These are phyloP conservation scores for Lamellibrachia luymesi DNA, from an alignment of 1,140 invertebrate species.

Conservation along the genomic window DNA sequence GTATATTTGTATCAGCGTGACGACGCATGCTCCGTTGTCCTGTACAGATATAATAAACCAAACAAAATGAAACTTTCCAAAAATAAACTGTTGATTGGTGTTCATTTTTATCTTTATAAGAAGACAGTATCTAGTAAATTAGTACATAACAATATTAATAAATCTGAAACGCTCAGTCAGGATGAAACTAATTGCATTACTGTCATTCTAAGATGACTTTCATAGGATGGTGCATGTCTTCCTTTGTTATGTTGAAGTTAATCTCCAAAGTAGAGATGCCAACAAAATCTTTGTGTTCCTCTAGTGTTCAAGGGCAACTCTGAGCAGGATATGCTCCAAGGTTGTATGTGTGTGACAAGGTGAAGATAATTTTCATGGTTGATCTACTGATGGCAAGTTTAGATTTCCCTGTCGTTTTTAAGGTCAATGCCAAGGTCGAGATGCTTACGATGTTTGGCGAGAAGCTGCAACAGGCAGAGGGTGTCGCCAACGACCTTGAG, in stretches of 20 bases:
- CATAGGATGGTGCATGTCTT: not conserved
- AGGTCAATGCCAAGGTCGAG: not conserved
- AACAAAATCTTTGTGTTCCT: too few relatives aligned
- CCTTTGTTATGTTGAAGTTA: not conserved
- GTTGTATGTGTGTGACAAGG: too few relatives aligned
- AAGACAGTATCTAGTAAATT: too few relatives aligned
- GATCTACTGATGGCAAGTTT: not conserved
- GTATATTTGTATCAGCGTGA: not conserved
- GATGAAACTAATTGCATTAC: too few relatives aligned
- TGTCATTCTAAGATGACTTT: too few relatives aligned
- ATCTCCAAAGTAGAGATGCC: too few relatives aligned
- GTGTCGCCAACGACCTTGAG: not conserved
- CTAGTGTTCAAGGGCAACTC: too few relatives aligned
- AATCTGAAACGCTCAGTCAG: not conserved
- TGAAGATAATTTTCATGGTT: too few relatives aligned
- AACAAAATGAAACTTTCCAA: not conserved
- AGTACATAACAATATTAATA: not conserved
- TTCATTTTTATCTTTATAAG: not conserved
- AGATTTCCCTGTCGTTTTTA: not conserved
- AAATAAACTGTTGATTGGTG: not conserved
- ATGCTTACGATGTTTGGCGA: not conserved
- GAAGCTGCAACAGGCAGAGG: not conserved
- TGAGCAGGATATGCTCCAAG: too few relatives aligned
- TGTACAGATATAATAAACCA: not conserved
- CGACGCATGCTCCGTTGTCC: not conserved